Evolutionary conservation across 1,140 invertebrate genomes (phyloP).

Genomic region (Drosophila neocordata): DNA sequence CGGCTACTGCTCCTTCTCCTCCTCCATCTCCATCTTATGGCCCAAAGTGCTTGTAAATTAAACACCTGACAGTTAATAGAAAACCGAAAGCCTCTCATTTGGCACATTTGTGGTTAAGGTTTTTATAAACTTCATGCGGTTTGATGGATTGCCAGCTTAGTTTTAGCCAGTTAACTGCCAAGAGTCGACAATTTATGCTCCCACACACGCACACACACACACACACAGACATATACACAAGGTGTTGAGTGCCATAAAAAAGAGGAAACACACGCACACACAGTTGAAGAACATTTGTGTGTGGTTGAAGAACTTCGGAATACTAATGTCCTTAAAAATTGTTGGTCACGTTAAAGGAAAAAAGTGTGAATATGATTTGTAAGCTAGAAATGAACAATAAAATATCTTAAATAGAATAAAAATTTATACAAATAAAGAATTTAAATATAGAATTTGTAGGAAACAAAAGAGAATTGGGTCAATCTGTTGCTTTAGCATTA

Average conservation of each 20-base stretch:
- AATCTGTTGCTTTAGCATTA: too few species aligned
- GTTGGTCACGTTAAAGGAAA: neutral
- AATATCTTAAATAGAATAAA: neutral
- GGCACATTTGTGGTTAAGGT: conserved; percentile 50
- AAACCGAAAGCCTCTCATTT: conserved; percentile 76
- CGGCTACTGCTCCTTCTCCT: too few species aligned
- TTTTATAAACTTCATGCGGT: conserved; percentile 59
- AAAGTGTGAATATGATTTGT: conserved; percentile 12
- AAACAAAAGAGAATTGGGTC: too few species aligned
- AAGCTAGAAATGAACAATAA: conserved; percentile 6
- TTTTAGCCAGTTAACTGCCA: conserved; percentile 78
- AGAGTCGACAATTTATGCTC: conserved; percentile 52
- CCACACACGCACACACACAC: conserved; percentile 9
- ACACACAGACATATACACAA: conserved; percentile 2
- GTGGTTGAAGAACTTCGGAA: neutral
- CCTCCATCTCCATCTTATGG: conserved; percentile 14
- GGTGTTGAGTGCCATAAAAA: conserved; percentile 46
- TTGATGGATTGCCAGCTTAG: conserved; percentile 77
- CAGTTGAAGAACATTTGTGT: neutral
- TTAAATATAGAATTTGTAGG: too few species aligned
- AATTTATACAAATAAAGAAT: too few species aligned
- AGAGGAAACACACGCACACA: neutral
- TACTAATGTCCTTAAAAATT: conserved; percentile 1
- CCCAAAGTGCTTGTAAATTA: conserved; percentile 62
- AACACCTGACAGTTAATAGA: conserved; percentile 73